Evolutionary conservation across 2,888 invertebrate species (phyloP), one percentile per base, ranked within the genome.

Genomic region (Trichopoda pennipes): DNA sequence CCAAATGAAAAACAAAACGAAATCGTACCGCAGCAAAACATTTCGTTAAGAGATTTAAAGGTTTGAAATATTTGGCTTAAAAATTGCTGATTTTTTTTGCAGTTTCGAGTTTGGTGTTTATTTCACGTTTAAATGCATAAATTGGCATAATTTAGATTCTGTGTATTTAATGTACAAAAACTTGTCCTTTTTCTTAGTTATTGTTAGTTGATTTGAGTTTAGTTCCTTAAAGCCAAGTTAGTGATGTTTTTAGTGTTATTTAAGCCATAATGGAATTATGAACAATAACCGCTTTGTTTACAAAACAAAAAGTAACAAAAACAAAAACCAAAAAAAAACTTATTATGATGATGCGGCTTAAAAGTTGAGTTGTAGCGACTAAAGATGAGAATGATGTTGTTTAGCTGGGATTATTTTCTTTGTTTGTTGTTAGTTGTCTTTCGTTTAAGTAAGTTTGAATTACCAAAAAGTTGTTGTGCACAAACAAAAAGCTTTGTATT

Each of bases 91-190:
- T 76, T 76, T 44, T 53, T 76, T 53, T 69, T 55, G n/a, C n/a
- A 28, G 44, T 74, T 72, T 28, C 8, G 4, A 28, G 7, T 28
- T 79, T 75, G 74, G 74, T 79, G 70, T 79, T 82, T 70, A 75
- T 75, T 82, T 79, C 78, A 79, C 75, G 82, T 79, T 82, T 68
- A 79, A 82, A 79, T 85, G 86, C 86, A 86, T 86, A 86, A 86
- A 85, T 85, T 85, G 84, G 85, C 81, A 85, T 85, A 86, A 85
- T 86, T 86, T 81, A 61, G 55, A 55, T 60, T 79, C 60, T 72
- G 64, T 79, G 70, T 75, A 66, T 70, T 70, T 74, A 74, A 80
- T 77, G 72, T 72, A 74, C 49, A 77, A 63, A 63, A 69, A 55
- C 77, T 81, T 73, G 51, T 76, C 66, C 44, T 68, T 69, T 76